These are phyloP conservation scores for Diloba caeruleocephala DNA, from an alignment of 2,888 invertebrate species.

Conservation along the genomic window DNA sequence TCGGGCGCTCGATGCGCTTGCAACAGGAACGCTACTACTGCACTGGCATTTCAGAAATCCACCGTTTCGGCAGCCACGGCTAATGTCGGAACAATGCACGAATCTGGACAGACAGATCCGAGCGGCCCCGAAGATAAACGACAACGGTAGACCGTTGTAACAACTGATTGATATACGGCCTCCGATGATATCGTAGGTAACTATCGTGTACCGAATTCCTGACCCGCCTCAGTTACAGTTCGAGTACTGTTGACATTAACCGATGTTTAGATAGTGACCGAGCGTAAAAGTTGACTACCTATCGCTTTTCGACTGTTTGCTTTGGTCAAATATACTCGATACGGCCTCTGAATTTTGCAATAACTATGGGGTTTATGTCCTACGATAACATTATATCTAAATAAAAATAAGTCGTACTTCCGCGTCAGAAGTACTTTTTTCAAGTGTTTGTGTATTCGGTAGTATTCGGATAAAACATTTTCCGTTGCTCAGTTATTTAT, in stretches of 20 bases:
- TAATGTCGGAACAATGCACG: slow-evolving; percentile 88
- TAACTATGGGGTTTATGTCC: slow-evolving; percentile 47
- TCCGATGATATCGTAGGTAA: slow-evolving; percentile 80
- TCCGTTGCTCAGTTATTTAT: slow-evolving; percentile 5
- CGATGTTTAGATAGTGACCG: slow-evolving; percentile 79
- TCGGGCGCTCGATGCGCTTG: slow-evolving; percentile 81
- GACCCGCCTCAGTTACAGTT: slow-evolving; percentile 84
- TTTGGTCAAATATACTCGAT: slow-evolving; percentile 64
- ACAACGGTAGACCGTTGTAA: slow-evolving; percentile 85
- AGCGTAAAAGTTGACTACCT: slow-evolving; percentile 70
- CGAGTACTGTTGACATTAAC: slow-evolving; percentile 84
- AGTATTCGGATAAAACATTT: slow-evolving; percentile 6
- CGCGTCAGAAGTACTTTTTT: slow-evolving; percentile 21
- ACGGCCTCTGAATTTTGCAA: slow-evolving; percentile 51
- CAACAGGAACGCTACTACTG: slow-evolving; percentile 77
- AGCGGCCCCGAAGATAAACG: slow-evolving; percentile 86
- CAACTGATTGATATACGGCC: slow-evolving; percentile 88
- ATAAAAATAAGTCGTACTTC: slow-evolving; percentile 40
- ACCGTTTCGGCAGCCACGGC: slow-evolving; percentile 80
- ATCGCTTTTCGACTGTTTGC: slow-evolving; percentile 69
- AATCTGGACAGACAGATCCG: slow-evolving; percentile 86
- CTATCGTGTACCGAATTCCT: slow-evolving; percentile 81
- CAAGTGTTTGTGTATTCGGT: slow-evolving; percentile 9
- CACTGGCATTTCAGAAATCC: slow-evolving; percentile 86
- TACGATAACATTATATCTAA: slow-evolving; percentile 42